These are phyloP conservation scores for Saguinus imperator DNA, from an alignment of 2,113 vertebrate genomes.

Conservation along the genomic window DNA sequence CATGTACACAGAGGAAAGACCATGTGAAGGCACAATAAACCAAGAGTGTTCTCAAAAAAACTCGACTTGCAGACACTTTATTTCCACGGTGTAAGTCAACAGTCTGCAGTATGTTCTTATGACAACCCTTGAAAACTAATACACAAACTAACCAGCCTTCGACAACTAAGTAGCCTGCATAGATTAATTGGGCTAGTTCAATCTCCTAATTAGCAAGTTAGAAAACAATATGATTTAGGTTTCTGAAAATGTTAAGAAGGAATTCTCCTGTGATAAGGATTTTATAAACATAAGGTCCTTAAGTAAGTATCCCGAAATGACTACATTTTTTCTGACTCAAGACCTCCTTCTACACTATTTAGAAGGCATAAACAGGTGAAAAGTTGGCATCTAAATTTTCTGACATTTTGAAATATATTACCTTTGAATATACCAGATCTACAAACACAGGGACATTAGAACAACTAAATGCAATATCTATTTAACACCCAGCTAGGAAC, in stretches of 20 bases:
- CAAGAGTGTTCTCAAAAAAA: not conserved
- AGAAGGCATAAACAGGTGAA: not conserved
- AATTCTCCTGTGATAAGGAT: not conserved
- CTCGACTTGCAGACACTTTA: too few relatives aligned
- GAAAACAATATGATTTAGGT: not conserved
- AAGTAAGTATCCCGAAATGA: not conserved
- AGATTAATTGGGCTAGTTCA: not conserved
- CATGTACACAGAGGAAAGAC: accelerated
- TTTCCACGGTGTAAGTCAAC: not conserved
- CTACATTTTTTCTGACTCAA: not conserved
- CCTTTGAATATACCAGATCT: not conserved
- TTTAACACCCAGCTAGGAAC: not conserved
- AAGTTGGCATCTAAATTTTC: not conserved
- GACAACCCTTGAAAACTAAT: not conserved
- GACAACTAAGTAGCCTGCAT: not conserved
- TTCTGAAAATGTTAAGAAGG: not conserved
- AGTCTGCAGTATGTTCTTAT: not conserved
- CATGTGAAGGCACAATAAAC: accelerated
- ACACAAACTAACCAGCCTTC: not conserved
- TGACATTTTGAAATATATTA: not conserved
- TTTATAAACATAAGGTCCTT: not conserved
- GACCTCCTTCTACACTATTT: accelerated
- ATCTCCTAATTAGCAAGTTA: not conserved
- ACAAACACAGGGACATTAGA: not conserved
- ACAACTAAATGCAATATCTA: not conserved